Conservation (phyloP, 2,113 vertebrate species). For the Butorides virescens region DNA sequence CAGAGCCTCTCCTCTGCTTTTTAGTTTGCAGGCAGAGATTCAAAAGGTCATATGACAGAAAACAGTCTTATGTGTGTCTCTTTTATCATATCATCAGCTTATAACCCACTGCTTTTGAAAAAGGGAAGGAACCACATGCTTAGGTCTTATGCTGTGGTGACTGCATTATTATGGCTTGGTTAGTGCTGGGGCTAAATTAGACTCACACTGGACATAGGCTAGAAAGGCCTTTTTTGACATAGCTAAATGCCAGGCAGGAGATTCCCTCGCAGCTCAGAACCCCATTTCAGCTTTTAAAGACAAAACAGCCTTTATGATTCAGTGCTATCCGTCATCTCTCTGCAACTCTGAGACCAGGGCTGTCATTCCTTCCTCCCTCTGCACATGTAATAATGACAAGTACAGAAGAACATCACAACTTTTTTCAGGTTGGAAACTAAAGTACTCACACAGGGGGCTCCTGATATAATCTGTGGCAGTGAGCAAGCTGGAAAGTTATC, state of each 20-base stretch:
- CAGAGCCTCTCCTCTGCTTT: neutral
- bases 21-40: neutral
- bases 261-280: neutral
- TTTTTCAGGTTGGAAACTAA: neutral
- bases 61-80: neutral
- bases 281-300: constrained; percentile 15
- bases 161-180: neutral
- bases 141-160: neutral
- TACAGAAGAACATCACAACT: neutral
- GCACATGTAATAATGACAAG: neutral
- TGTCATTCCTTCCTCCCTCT: constrained; percentile 16
- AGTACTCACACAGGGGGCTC: neutral
- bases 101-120: neutral
- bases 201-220: neutral
- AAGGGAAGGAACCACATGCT: neutral
- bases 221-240: neutral
- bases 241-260: neutral
- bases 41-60: neutral
- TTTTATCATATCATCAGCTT: neutral
- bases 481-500: neutral
- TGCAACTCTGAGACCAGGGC: neutral
- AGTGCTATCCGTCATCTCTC: neutral
- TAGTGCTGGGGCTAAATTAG: neutral
- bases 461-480: neutral
- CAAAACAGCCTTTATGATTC: constrained; percentile 17